Evolutionary conservation across 2,797 vertebrate species (phyloP).

Genomic region (Halcyon chelicuti): DNA sequence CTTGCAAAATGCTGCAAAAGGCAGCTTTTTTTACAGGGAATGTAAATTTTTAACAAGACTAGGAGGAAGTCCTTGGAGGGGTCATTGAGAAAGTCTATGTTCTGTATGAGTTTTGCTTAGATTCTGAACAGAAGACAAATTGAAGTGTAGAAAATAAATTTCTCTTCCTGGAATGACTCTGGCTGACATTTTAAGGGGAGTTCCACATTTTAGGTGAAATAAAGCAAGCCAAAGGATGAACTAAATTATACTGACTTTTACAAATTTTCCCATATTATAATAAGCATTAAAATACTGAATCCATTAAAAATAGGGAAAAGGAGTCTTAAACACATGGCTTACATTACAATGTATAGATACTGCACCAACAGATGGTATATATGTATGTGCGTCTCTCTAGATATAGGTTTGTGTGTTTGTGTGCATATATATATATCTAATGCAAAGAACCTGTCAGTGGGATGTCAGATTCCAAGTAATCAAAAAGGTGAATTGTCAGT

Average conservation of each 20-base stretch:
- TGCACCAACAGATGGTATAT: background rate
- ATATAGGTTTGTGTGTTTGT: background rate
- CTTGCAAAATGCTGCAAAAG: background rate
- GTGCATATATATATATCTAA: rapidly evolving
- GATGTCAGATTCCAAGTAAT: background rate
- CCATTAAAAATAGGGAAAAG: background rate
- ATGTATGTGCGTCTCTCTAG: background rate
- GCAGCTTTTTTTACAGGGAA: background rate
- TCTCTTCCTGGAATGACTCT: background rate
- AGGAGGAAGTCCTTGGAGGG: background rate
- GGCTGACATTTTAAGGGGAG: background rate
- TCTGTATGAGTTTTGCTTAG: background rate
- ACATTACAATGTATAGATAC: background rate
- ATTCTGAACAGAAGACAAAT: background rate
- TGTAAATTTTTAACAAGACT: background rate
- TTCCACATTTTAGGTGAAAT: background rate
- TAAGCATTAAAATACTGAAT: background rate
- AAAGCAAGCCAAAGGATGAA: background rate
- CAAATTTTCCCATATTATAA: background rate
- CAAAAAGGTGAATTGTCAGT: background rate
- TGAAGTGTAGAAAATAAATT: background rate
- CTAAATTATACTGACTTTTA: background rate
- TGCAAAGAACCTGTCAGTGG: background rate
- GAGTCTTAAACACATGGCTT: background rate
- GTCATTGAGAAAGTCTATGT: background rate